Evolutionary conservation across 2,797 vertebrate species (phyloP).

Genomic region (Siniperca scherzeri): DNA sequence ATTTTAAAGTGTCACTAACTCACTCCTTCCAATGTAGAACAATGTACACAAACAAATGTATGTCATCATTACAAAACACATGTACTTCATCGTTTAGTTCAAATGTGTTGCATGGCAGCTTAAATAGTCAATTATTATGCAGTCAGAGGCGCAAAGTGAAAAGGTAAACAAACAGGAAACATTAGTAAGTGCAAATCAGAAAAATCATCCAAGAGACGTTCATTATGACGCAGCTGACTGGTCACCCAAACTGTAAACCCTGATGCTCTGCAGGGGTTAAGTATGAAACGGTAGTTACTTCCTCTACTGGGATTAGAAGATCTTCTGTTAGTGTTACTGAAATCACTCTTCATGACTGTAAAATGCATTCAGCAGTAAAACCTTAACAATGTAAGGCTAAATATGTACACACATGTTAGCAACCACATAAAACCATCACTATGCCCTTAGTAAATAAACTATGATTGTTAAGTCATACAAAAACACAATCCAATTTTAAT

Average conservation of each 20-base stretch:
- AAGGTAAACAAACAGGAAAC: slow-evolving; percentile 77
- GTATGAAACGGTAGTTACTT: slow-evolving; percentile 63
- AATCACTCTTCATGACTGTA: slow-evolving; percentile 63
- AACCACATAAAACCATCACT: slow-evolving; percentile 66
- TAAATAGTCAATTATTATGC: slow-evolving; percentile 65
- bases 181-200: slow-evolving; percentile 84
- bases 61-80: slow-evolving; percentile 21
- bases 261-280: slow-evolving; percentile 65
- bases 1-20: slow-evolving; percentile 9
- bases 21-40: slow-evolving; percentile 2
- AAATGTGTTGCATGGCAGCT: slow-evolving; percentile 44
- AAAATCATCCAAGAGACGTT: slow-evolving; percentile 57
- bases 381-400: slow-evolving; percentile 46
- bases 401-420: slow-evolving; percentile 70
- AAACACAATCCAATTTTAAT: slow-evolving; percentile 43
- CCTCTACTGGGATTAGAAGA: slow-evolving; percentile 67
- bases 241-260: slow-evolving; percentile 58
- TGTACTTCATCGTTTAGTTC: slow-evolving; percentile 26
- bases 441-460: slow-evolving; percentile 62
- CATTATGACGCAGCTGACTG: slow-evolving; percentile 50
- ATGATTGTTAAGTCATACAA: slow-evolving; percentile 62
- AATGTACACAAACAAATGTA: slow-evolving; percentile 3
- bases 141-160: slow-evolving; percentile 69
- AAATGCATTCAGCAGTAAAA: slow-evolving; percentile 57
- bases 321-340: slow-evolving; percentile 81